These are phyloP conservation scores for Leuctra nigra DNA, from an alignment of 2,888 invertebrate species.

Conservation along the genomic window DNA sequence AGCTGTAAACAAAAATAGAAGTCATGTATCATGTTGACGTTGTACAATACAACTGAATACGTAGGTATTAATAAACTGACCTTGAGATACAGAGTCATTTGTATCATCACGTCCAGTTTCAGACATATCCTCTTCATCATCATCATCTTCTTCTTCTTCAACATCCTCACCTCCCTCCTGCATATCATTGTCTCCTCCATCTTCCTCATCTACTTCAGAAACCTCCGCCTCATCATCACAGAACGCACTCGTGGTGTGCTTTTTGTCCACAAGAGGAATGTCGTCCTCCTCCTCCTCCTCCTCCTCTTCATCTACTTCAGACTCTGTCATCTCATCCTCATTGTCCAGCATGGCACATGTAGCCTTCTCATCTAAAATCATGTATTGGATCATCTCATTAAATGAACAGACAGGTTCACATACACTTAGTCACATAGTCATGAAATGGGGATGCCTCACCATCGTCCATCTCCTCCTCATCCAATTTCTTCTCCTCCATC, in stretches of 20 bases:
- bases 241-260: slow-evolving; percentile 37
- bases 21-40: neutral
- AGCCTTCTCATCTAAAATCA: slow-evolving; percentile 20
- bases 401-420: too few relatives aligned
- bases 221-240: slow-evolving; percentile 47
- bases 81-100: neutral
- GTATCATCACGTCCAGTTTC: slow-evolving; percentile 18
- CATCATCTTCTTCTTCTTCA: slow-evolving; percentile 35
- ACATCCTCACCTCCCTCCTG: slow-evolving; percentile 25
- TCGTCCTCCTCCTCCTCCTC: slow-evolving; percentile 38
- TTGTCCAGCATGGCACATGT: slow-evolving; percentile 23
- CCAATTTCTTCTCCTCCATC: slow-evolving; percentile 42
- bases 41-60: too few relatives aligned
- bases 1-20: neutral
- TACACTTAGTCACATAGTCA: too few relatives aligned
- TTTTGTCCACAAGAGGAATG: slow-evolving; percentile 32
- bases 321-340: slow-evolving; percentile 28
- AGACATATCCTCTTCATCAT: slow-evolving; percentile 34
- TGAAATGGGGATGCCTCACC: too few relatives aligned
- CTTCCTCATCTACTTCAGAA: slow-evolving; percentile 25
- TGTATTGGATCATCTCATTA: too few relatives aligned
- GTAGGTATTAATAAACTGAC: neutral
- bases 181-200: slow-evolving; percentile 30
- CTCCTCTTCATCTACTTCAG: slow-evolving; percentile 34
- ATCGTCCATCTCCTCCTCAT: too few relatives aligned